phyloP scores from a whole-genome alignment of 2,888 invertebrate species.

The Patella pellucida region DNA sequence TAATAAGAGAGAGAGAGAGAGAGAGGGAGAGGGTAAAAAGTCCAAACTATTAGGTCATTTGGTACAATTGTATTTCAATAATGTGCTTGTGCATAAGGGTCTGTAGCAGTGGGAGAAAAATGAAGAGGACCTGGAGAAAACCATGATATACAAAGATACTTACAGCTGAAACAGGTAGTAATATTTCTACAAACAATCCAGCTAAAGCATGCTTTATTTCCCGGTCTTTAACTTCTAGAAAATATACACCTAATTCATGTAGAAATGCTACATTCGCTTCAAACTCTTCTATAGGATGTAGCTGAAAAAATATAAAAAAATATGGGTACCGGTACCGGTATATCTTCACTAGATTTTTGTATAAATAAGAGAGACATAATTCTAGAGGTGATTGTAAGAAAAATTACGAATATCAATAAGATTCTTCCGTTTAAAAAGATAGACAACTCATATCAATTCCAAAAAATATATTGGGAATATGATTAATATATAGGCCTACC shows the following conservation, averaged over 20 bases:
- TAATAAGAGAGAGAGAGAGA: too few relatives aligned
- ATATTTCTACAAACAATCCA: conserved; percentile 97
- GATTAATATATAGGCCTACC: conserved; percentile 71
- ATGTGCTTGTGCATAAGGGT: too few relatives aligned
- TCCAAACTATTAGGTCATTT: too few relatives aligned
- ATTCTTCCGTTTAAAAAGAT: too few relatives aligned
- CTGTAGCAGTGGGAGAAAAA: too few relatives aligned
- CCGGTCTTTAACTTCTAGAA: conserved; percentile 96
- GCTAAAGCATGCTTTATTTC: conserved; percentile 98
- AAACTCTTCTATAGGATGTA: conserved; percentile 99
- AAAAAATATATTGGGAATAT: too few relatives aligned
- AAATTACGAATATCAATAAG: not conserved
- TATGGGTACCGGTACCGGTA: too few relatives aligned
- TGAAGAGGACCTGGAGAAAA: too few relatives aligned
- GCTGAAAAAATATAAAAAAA: conserved; percentile 73
- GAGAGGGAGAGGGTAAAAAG: too few relatives aligned
- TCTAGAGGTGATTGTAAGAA: not conserved
- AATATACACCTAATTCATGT: conserved; percentile 98
- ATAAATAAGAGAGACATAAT: not conserved
- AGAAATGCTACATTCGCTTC: conserved; percentile 98
- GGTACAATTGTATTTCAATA: too few relatives aligned
- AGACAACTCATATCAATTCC: too few relatives aligned
- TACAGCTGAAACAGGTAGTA: conserved; percentile 98
- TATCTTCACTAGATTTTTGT: not conserved
- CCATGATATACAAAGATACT: conserved; percentile 64